phyloP scores from a whole-genome alignment of 2,888 invertebrate species.

The Notodonta dromedarius region DNA sequence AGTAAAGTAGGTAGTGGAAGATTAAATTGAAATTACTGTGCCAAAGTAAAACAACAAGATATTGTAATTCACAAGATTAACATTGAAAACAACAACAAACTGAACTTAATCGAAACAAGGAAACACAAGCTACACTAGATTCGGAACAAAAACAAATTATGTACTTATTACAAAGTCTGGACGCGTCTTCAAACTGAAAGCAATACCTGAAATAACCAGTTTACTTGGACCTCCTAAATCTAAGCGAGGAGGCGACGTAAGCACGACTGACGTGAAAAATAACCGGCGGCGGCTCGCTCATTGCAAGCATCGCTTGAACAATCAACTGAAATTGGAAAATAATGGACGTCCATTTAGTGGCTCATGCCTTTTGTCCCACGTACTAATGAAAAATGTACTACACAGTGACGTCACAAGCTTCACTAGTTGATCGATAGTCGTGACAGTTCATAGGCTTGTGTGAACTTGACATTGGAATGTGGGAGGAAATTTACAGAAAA shows the following conservation, averaged over 20 bases:
- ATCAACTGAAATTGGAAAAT: slow-evolving; percentile 66
- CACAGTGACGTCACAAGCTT: slow-evolving; percentile 58
- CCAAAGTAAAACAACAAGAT: too few species aligned
- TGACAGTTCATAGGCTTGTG: slow-evolving; percentile 32
- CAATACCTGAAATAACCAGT: neutral
- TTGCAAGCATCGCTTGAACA: slow-evolving; percentile 52
- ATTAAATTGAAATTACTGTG: too few species aligned
- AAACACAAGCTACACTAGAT: neutral
- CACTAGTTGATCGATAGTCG: slow-evolving; percentile 55
- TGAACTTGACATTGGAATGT: slow-evolving; percentile 54
- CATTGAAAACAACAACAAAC: neutral
- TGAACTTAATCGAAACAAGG: neutral
- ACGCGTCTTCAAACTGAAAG: neutral
- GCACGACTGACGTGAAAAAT: slow-evolving; percentile 42
- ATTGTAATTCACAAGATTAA: neutral
- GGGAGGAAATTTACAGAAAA: slow-evolving; percentile 12
- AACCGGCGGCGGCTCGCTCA: slow-evolving; percentile 34
- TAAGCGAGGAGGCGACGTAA: slow-evolving; percentile 33
- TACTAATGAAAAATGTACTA: slow-evolving; percentile 64
- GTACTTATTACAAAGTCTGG: neutral
- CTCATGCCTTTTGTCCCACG: slow-evolving; percentile 52
- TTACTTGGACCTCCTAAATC: slow-evolving; percentile 15
- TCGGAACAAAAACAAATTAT: too few species aligned
- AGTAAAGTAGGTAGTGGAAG: neutral
- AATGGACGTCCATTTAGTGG: slow-evolving; percentile 56